phyloP scores from a whole-genome alignment of 2,888 invertebrate genomes.

The Gortyna flavago region DNA sequence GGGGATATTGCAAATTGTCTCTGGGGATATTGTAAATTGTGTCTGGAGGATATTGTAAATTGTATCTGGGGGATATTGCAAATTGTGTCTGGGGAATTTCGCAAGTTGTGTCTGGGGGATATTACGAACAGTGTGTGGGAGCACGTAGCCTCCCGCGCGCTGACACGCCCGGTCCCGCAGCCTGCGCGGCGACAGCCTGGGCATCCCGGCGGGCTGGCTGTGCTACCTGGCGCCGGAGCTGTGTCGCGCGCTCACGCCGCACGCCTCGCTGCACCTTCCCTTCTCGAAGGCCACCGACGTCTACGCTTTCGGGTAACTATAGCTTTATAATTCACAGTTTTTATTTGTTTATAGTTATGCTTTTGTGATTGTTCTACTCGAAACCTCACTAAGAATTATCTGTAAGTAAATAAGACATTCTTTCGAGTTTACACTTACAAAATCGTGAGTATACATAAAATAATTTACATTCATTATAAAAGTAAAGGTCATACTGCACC shows the following conservation, averaged over 20 bases:
- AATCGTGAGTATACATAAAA: neutral
- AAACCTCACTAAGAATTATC: neutral
- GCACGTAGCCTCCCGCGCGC: neutral
- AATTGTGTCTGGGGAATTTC: neutral
- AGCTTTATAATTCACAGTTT: neutral
- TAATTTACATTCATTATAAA: neutral
- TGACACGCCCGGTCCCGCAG: slow-evolving; percentile 66
- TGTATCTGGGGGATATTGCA: neutral
- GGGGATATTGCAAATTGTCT: neutral
- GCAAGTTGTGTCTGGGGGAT: neutral
- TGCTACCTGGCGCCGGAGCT: slow-evolving; percentile 99
- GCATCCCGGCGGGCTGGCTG: slow-evolving; percentile 99
- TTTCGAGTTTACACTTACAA: neutral
- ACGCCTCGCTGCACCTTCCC: slow-evolving; percentile 95
- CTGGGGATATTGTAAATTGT: neutral
- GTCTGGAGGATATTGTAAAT: neutral
- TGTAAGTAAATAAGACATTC: neutral
- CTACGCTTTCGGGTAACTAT: slow-evolving; percentile 98
- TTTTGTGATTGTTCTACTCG: neutral
- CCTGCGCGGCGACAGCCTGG: slow-evolving; percentile 93
- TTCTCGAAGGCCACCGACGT: slow-evolving; percentile 98
- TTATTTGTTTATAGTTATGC: neutral
- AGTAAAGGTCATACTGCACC: neutral
- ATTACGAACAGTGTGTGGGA: neutral
- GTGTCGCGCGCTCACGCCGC: slow-evolving; percentile 95